Evolutionary conservation across 2,797 vertebrate genomes (phyloP), one percentile per base, ranked within the genome.

Genomic region (Diceros bicornis): DNA sequence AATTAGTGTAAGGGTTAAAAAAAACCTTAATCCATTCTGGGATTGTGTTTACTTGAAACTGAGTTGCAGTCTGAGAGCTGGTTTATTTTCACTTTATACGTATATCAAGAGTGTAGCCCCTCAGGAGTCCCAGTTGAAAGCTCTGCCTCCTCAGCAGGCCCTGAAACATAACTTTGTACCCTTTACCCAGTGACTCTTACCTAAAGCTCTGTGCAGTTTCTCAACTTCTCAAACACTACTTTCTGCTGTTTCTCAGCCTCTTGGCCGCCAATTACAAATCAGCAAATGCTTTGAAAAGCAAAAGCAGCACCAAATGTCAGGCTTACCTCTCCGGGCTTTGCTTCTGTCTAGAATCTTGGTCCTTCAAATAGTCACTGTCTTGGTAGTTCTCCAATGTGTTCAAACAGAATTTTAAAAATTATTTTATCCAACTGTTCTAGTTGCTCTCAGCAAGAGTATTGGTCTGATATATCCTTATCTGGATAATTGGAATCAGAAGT

Each of bases 301-400:
- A 87, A 94, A 68, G 64, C 37, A 85, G 10, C 20, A 68, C 32
- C 66, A 81, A 81, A 81, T 68, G 16, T 92, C 50, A 95, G 23
- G 21, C 37, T 79, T 64, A 78, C 47, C 27, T 96, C 20, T 84
- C 64, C 89, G 37, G 25, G 27, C n/a, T 92, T 79, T 77, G 68
- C 85, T 89, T 83, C 25, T 94, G 32, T 89, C 57, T 95, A 68
- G 66, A 62, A 85, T 85, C 62, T 71, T 89, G 62, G 55, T 72
- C 57, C 27, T 87, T 83, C 37, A 94, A 37, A 78, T 89, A 79
- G 5, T 69, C 27, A 57, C 34, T 77, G 69, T 41, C 9, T 47
- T 57, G 34, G 44, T 72, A 57, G 55, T 78, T 92, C 84, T 84
- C 79, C n/a, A 72, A 1, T 89, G 16, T 85, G 64, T 64, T 72